Evolutionary conservation across 2,797 vertebrate genomes (phyloP).

Genomic region (Schizothorax lantsangensis): DNA sequence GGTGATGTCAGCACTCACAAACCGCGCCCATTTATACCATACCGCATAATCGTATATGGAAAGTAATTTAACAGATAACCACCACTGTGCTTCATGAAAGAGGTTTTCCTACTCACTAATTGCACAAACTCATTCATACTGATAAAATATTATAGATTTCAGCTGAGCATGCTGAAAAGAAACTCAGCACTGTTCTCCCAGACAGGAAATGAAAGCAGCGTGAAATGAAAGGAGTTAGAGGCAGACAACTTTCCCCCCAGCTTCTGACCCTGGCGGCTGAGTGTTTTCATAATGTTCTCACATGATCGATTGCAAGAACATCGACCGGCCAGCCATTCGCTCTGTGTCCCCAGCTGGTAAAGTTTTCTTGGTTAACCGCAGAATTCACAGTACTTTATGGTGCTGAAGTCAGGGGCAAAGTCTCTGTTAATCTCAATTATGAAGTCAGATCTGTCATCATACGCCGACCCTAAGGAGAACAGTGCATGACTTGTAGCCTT

Average conservation of each 20-base stretch:
- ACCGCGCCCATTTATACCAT: conserved; percentile 28
- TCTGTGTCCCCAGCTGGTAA: conserved; percentile 47
- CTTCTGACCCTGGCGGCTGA: conserved; percentile 44
- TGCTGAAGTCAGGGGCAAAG: conserved; percentile 36
- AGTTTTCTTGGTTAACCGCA: conserved; percentile 46
- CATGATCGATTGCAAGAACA: conserved; percentile 54
- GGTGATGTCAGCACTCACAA: conserved; percentile 41
- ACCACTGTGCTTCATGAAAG: conserved; percentile 37
- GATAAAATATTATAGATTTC: conserved; percentile 57
- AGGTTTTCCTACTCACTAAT: conserved; percentile 48
- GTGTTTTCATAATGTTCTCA: conserved; percentile 49
- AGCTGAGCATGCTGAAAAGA: conserved; percentile 53
- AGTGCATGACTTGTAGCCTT: conserved; percentile 26
- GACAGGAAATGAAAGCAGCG: conserved; percentile 58
- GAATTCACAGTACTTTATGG: conserved; percentile 30
- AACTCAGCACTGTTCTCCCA: conserved; percentile 41
- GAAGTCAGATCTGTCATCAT: conserved; percentile 51
- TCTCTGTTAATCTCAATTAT: conserved; percentile 52
- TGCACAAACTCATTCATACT: conserved; percentile 44
- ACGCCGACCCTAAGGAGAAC: conserved; percentile 19
- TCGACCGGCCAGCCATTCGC: conserved; percentile 39
- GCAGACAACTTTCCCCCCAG: conserved; percentile 32
- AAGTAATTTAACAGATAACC: conserved; percentile 47
- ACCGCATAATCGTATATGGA: conserved; percentile 46
- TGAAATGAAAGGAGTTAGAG: conserved; percentile 50